Evolutionary conservation across 2,797 vertebrate species (phyloP), one percentile per base, ranked within the genome.

Genomic region (Trachurus trachurus): DNA sequence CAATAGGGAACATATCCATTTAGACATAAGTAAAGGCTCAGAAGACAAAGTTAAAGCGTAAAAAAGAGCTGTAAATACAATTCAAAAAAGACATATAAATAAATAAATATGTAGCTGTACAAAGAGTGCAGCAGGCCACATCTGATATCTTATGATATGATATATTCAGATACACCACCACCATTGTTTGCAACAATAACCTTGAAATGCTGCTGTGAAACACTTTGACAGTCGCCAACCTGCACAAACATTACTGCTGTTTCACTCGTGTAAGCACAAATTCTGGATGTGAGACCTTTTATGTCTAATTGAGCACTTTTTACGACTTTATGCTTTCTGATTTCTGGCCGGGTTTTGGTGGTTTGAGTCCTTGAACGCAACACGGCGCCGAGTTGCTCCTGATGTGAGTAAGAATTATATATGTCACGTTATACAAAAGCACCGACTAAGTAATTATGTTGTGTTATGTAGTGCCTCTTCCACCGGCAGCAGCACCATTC

Each of bases 341-440:
- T 47, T n/a, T 9, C 19, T 15, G 8, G 13, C 31, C 4, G 31
- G 31, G 31, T 34, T 34, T 45, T 54, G 5, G 12, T 67, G 6
- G 9, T 54, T 54, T 54, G n/a, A 54, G 21, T 67, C 15, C 45
- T 75, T 50, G 17, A 63, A 22, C 26, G 59, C 65, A 19, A 29
- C n/a, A 49, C n/a, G 13, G 5, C 17, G 21, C 6, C 6, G 40
- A 17, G 42, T 26, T 66, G 13, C 3, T 44, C 16, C 16, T 39
- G 0, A 26, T 42, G 1, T 34, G 9, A 19, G 9, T 4, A 0
- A 53, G 15, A 44, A 60, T 0, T 29, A 6, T 19, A 22, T 19
- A 22, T 10, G 47, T 56, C 2, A 21, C 15, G 42, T 16, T 44
- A 16, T 9, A 50, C n/a, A 42, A 21, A 71, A 11, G 9, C 7